Conservation (phyloP, 2,113 vertebrate genomes). For the Zosterops borbonicus region DNA sequence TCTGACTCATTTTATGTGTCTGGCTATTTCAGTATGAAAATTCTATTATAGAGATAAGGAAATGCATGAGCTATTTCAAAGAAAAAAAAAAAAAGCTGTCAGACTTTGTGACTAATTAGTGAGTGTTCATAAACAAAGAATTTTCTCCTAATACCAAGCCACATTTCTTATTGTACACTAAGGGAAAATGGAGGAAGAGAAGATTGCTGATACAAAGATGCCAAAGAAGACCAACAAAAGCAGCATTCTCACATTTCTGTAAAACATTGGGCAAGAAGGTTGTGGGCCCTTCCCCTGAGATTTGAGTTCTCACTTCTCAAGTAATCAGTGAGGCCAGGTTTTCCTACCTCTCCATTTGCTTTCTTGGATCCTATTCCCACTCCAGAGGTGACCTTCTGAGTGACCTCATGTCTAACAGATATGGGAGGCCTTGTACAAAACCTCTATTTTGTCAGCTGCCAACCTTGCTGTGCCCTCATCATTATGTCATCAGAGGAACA, state of each 20-base stretch:
- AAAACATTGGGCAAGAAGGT: not conserved
- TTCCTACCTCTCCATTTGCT: not conserved
- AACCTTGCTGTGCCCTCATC: not conserved
- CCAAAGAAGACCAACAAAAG: not conserved
- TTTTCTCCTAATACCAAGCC: not conserved
- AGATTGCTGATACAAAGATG: not conserved
- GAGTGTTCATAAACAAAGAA: not conserved
- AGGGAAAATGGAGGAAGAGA: not conserved
- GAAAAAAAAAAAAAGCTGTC: not conserved
- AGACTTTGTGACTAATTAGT: constrained; percentile 1
- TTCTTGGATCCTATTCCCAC: not conserved
- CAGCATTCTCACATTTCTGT: not conserved
- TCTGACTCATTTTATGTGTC: not conserved
- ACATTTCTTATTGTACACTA: not conserved
- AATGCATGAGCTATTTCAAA: constrained; percentile 28
- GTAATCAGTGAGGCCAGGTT: not conserved
- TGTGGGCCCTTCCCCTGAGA: not conserved
- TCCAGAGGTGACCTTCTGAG: not conserved
- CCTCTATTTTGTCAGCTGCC: not conserved
- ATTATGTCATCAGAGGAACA: not conserved
- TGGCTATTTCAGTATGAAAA: constrained; percentile 14
- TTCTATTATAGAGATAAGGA: not conserved
- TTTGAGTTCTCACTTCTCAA: not conserved
- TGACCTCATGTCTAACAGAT: not conserved
- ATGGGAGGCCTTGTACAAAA: not conserved